A percentile compares a stretch with the other conserved stretches of the same genome.
Evolutionary conservation across 2,113 vertebrate genomes (phyloP).

Genomic region (Barnardius zonarius): DNA sequence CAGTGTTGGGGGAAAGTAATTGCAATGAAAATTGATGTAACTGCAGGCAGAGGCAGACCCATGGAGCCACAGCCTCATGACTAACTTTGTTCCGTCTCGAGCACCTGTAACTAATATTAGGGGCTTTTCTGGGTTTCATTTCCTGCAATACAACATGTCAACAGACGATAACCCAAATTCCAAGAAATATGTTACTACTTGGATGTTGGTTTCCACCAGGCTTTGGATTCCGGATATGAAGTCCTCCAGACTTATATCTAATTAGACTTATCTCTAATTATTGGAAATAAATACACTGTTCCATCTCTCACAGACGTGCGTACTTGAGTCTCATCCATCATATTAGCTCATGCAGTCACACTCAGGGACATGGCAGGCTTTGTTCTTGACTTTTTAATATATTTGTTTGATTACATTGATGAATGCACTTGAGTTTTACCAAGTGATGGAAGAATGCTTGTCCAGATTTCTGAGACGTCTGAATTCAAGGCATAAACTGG

Average conservation of each 20-base stretch:
- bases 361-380: neutral
- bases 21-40: neutral
- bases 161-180: neutral
- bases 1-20: neutral
- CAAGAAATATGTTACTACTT: neutral
- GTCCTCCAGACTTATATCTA: neutral
- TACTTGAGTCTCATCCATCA: neutral
- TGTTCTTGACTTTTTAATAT: neutral
- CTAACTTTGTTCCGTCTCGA: neutral
- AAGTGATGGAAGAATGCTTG: neutral
- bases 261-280: neutral
- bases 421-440: neutral
- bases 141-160: neutral
- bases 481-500: neutral
- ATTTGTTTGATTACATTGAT: neutral
- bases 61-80: accelerated
- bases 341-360: accelerated
- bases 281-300: neutral
- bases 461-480: neutral
- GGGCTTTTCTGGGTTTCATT: neutral
- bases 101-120: neutral
- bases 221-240: neutral
- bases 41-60: neutral
- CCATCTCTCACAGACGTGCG: accelerated
- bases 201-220: neutral